Evolutionary conservation across 2,113 vertebrate genomes (phyloP), one percentile per base, ranked within the genome.

Genomic region (Trichomycterus rosablanca): DNA sequence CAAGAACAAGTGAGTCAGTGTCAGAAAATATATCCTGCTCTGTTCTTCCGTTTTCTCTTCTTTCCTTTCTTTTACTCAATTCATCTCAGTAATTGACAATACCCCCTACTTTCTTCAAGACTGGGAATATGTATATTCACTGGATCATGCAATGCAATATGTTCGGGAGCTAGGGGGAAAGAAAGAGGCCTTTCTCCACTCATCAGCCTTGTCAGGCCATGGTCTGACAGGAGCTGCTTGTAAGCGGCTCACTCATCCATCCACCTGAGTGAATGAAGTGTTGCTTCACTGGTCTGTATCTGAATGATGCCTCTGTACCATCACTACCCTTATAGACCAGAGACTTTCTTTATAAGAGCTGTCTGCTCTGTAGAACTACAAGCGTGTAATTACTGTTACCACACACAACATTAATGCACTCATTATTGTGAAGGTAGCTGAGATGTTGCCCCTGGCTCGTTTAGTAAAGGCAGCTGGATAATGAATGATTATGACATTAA

Each of bases 241-340:
- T 83, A 76, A 80, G 75, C 72, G 81, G 81, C 77, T 85, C 81
- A 81, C 81, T 76, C 74, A 76, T 76, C 74, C 74, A 30, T 84
- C 81, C 81, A 83, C 81, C 82, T 82, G 85, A 79, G 81, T 83
- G 78, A 84, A 86, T 83, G 80, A 83, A 78, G 66, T 79, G 70
- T 80, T 85, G 83, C 82, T 85, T 79, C 80, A 82, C 66, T 82
- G 82, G 57, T 64, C 72, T 55, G 65, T 37, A 66, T 66, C 53
- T 73, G 50, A 77, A 76, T 68, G 63, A 74, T 68, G 66, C 62
- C 62, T 74, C 48, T 55, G 61, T 72, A 42, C 37, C 76, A 75
- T 79, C 76, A 68, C 78, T 59, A 71, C 66, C 44, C 46, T 53
- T 69, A 50, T 55, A 66, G 62, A 67, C 40, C 32, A 49, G 52